Evolutionary conservation across 1,140 invertebrate genomes (phyloP), one percentile per base, ranked within the genome.

Genomic region (Bombus turneri): DNA sequence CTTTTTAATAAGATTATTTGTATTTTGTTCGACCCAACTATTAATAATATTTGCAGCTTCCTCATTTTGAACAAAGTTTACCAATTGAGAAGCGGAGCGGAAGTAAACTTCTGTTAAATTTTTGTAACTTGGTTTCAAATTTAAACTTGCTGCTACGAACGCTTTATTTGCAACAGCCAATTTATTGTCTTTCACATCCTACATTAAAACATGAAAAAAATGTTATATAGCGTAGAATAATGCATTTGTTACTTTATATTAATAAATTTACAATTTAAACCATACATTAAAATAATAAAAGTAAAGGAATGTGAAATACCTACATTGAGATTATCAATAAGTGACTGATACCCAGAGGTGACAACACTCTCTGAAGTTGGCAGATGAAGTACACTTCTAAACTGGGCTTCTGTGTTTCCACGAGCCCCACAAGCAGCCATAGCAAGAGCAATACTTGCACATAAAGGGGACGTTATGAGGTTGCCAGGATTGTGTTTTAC

Each of bases 1-100:
- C 41, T 96, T 91, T 41, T 95, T 93, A 68, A 97, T 97, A 84
- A 95, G 96, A 43, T 96, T 80, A 28, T 96, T 94, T 0, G 97
- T 97, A 15, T 95, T 87, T 25, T 95, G 85, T 43, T 95, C 91
- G 41, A 96, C 95, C 96, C 96, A 97, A 3, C 87, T 64, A 79
- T 97, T 97, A 57, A 97, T 96, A 0, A 43, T 89, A 53, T 93
- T 87, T 4, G 94, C 92, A 31, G 93, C 91, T 15, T 91, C 83
- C 1, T 28, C 0, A 1, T 87, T 83, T 64, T 93, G 62, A 0
- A 0, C 13, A 81, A 96, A 96, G 77, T 96, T 87, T 0, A 96
- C 80, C 12, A 9, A 86, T 74, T 81, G 18, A 28, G 71, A 84
- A 10, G n/a, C 78, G n/a, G 94, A 93, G 37, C 66, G 77, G 66